Evolutionary conservation across 2,888 invertebrate species (phyloP), one percentile per base, ranked within the genome.

Genomic region (Eristalis tenax): DNA sequence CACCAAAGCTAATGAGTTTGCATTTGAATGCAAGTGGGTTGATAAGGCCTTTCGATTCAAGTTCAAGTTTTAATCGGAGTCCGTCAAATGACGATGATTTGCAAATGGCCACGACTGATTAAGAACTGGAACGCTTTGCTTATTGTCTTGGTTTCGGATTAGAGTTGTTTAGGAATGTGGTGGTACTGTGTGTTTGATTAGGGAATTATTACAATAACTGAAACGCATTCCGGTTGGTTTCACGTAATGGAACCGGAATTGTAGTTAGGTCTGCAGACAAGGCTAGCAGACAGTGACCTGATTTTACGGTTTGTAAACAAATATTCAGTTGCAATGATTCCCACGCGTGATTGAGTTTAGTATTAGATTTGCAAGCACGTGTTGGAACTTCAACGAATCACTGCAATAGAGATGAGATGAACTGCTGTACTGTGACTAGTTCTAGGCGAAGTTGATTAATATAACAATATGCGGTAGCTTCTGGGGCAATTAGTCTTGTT

Each of bases 1-100:
- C 77, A 71, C 61, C 15, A 23, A 63, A 56, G 59, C 59, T 63
- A 71, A 75, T 79, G 79, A 61, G 81, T 32, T 77, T 23, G 38
- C 18, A 69, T 77, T 78, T 38, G 70, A 78, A 87, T 79, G 71
- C 23, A 59, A 79, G 78, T 57, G 61, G 65, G n/a, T 35, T 32
- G 28, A 32, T 76, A 68, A 68, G 76, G 76, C 80, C 64, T 26
- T 66, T 35, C 35, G 65, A 64, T 73, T 80, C 87, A 87, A 87
- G 83, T 87, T 87, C 83, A 87, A 80, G 87, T 83, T 75, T 63
- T 66, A 63, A 71, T 26, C 38, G 32, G 18, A 50, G n/a, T 15
- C 6, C 43, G 43, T n/a, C 43, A 32, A n/a, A 43, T 8, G n/a
- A 1, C 43, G 50, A 50, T 18, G 50, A 10, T 50, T 50, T 38